A percentile compares a stretch with the other conserved stretches of the same genome.
Evolutionary conservation across 64 coral and sea anemone species (phyloP).

Genomic region (Pocillopora damicornis): DNA sequence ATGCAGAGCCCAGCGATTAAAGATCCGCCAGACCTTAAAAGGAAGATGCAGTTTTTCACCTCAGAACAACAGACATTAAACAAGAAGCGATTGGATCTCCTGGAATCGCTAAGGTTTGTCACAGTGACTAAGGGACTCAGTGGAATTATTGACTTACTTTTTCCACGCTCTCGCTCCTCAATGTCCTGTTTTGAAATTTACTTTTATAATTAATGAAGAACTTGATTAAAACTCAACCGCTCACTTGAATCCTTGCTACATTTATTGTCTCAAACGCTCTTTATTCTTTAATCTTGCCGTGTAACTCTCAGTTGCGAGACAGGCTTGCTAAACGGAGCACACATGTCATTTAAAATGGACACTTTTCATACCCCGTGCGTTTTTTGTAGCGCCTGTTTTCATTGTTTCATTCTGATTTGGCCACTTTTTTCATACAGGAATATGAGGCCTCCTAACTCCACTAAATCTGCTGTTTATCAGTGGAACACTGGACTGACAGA

Average conservation of each 20-base stretch:
- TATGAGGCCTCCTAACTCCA: slow-evolving; percentile 88
- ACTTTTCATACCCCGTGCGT: neutral
- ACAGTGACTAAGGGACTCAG: no score
- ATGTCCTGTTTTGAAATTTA: neutral
- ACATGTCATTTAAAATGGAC: neutral
- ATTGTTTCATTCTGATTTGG: neutral
- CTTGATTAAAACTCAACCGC: no score
- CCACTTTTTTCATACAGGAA: slow-evolving; percentile 43
- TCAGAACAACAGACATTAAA: slow-evolving; percentile 76
- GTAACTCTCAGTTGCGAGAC: no score
- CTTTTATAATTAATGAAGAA: neutral
- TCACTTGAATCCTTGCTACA: no score
- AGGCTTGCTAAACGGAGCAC: no score
- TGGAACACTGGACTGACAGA: slow-evolving; percentile 68
- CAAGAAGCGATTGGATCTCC: slow-evolving; percentile 75
- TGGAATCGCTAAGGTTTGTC: slow-evolving; percentile 81
- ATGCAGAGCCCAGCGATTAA: slow-evolving; percentile 69
- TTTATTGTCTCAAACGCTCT: no score
- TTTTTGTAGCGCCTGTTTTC: neutral
- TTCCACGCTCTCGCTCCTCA: neutral
- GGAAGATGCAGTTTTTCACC: slow-evolving; percentile 68
- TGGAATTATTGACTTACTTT: no score
- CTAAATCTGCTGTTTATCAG: slow-evolving; percentile 95
- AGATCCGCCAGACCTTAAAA: slow-evolving; percentile 64
- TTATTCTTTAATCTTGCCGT: no score